phyloP scores from a whole-genome alignment of 2,888 invertebrate species.

The Eugnorisma glareosa region DNA sequence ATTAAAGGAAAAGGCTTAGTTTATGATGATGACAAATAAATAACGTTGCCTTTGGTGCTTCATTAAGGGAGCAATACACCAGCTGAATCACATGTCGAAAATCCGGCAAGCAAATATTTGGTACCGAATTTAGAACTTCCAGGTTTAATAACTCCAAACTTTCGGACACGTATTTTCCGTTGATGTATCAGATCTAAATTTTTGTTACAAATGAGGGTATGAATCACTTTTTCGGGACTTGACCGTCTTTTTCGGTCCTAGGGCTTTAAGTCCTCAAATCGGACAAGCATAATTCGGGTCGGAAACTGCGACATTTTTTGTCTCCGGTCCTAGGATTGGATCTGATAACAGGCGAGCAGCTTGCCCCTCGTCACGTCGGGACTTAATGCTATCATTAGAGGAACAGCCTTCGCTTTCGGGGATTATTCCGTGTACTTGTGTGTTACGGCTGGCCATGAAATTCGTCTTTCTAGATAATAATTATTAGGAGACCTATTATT shows the following conservation, averaged over 20 bases:
- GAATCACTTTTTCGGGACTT: slow-evolving; percentile 6
- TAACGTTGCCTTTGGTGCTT: not conserved
- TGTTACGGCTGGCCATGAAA: slow-evolving; percentile 24
- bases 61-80: not conserved
- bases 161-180: not conserved
- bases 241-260: slow-evolving; percentile 1
- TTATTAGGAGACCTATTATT: not conserved
- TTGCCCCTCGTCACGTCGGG: slow-evolving; percentile 52
- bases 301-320: slow-evolving; percentile 43
- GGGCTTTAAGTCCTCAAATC: slow-evolving; percentile 1
- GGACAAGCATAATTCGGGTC: slow-evolving; percentile 34
- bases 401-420: slow-evolving; percentile 22
- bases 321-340: slow-evolving; percentile 12
- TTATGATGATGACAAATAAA: not conserved
- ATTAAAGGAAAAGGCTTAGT: not conserved
- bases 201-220: slow-evolving; percentile 14
- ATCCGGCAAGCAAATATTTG: not conserved
- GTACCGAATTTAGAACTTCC: not conserved
- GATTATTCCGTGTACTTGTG: slow-evolving; percentile 40
- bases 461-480: not conserved
- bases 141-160: not conserved
- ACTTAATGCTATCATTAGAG: slow-evolving; percentile 56
- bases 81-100: not conserved
- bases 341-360: slow-evolving; percentile 45
- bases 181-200: not conserved